Base-by-base conservation (phyloP, 2,888 invertebrate species). In the Drosophila infuscata region DNA sequence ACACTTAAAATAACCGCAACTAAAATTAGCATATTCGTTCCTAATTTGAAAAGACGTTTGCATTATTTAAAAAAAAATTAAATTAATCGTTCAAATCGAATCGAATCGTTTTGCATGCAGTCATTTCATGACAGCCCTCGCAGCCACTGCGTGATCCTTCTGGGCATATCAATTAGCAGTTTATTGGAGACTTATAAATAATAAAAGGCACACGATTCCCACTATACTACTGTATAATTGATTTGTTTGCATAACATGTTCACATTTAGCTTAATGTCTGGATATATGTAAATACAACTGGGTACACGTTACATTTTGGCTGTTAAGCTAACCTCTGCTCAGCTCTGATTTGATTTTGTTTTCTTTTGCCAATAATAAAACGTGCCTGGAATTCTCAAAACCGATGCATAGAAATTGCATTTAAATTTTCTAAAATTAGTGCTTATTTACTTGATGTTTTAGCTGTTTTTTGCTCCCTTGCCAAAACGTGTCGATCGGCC, bases 201-300 rank as follows among this genome's bases (percentile, higher is more conserved):
- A 73, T 60, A 51, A 38, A 48, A 43, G 9, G 17, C 32, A 30
- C 79, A 79, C 79, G 79, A 76, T 66, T 63, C 9, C 25, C 49
- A 29, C 54, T 67, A 58, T 36, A 30, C 20, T 25, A 25, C 2
- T 74, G 59, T 35, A 41, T 68, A 71, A 79, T 79, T 78, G 58
- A 61, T 75, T 79, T 71, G 75, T 79, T 79, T 79, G 71, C 77
- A 66, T 61, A 76, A 41, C 64, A 46, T 56, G n/a, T 38, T 56
- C 15, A 29, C 29, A 63, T 38, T 41, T 17, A n/a, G 9, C n/a
- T 30, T 33, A 33, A 30, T 41, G 25, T 11, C 11, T 5, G 35
- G 35, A 63, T 48, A 67, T 43, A 43, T 48, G 51, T 58, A 61
- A 17, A 66, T 33, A 36, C 32, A 60, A 61, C 36, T 57, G 51